Base-by-base conservation (phyloP, 2,888 invertebrate species). In the Pherbina coryleti region DNA sequence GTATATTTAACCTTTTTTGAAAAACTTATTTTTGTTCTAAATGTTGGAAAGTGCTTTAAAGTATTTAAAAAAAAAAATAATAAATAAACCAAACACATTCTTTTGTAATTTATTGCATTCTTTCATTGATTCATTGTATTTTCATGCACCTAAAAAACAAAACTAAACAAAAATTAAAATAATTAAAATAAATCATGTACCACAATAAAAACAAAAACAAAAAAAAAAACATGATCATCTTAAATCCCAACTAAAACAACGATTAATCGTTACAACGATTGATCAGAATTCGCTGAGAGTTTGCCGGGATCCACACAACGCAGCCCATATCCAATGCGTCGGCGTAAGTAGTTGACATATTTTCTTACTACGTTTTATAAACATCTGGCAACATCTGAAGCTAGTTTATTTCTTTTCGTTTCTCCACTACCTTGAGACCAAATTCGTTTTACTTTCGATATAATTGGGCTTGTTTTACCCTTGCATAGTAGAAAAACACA, bases 271-370 rank as follows among this genome's bases (percentile, higher is more conserved):
- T 44, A 44, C 44, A 11, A 14, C 44, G 44, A 44, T 44, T 22
- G 44, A 74, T 79, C 91, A 96, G 96, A 96, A 92, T 95, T 95
- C 90, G 95, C 95, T 85, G 96, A 96, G 91, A 96, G 95, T 90
- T 91, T 96, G 90, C 95, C 95, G 83, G 93, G 95, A 86, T 94
- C 95, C 84, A 95, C 93, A 88, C 95, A 95, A 91, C 93, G 96
- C 89, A 96, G 96, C 90, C 96, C 96, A 77, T 96, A 96, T 90
- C 95, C 94, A 84, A 92, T 94, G 82, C 92, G 96, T 90, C 93
- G 95, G 92, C 93, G 96, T 96, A 92, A 95, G 95, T 94, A 89
- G 85, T 85, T 83, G 81, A n/a, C n/a, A n/a, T n/a, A n/a, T 84
- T 66, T 44, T 37, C 8, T n/a, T 19, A 7, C n/a, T 34, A 17